Base-by-base conservation (phyloP, 2,113 vertebrate species). In the Camelus bactrianus region DNA sequence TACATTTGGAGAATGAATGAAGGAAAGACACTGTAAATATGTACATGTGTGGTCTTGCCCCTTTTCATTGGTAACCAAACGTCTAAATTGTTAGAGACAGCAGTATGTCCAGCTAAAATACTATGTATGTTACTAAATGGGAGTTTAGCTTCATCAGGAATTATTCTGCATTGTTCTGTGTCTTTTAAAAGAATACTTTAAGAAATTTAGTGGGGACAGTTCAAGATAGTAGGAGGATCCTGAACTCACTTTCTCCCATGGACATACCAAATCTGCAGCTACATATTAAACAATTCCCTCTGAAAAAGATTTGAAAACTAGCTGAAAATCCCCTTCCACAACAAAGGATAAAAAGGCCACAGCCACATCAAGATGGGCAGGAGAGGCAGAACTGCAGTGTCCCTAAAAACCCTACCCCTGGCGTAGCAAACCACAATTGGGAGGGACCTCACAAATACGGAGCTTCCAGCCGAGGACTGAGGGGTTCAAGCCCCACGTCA, bases 41-140 rank as follows among this genome's bases (percentile, higher is more conserved):
- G 56, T 22, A 19, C 5, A 58, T 60, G 11, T 87, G 46, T 62
- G 52, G 6, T 8, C 19, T 85, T 96, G 94, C 4, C 11, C 2
- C 48, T 72, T 94, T 96, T 54, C 16, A 30, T n/a, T 92, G 32
- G 20, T 58, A 93, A 69, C 12, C n/a, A 92, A 62, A 64, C 30
- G 13, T 86, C 24, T 67, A 42, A 67, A 75, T 69, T 93, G 11
- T 38, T 77, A 42, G 54, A 72, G 30, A 22, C 32, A 92, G 6
- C 28, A 75, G 6, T 38, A 79, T 56, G 1, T 91, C 16, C 67
- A 22, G 15, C 10, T 93, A 82, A 89, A 91, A 69, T 76, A 32
- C 22, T 50, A 6, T 52, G 11, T 75, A 11, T 77, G 35, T 46
- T 64, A 64, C 2, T 10, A 8, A 42, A 9, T 77, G 32, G 50